Evolutionary conservation across 2,797 vertebrate genomes (phyloP).

Genomic region (Alosa sapidissima): DNA sequence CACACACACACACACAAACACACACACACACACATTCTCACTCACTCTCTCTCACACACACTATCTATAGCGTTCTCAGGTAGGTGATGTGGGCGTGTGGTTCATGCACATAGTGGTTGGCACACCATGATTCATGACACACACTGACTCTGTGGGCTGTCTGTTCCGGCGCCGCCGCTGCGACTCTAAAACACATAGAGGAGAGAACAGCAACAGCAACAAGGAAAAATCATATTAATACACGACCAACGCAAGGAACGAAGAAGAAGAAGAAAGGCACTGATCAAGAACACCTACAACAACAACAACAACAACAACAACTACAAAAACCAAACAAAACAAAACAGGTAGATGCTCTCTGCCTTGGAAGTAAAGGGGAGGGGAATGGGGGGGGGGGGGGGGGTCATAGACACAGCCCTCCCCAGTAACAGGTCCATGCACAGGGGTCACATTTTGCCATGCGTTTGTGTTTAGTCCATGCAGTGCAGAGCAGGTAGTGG

Average conservation of each 20-base stretch:
- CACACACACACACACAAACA: constrained; percentile 67
- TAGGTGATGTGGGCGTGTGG: constrained; percentile 80
- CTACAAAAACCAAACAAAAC: constrained; percentile 62
- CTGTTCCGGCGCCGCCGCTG: constrained; percentile 80
- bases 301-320: neutral
- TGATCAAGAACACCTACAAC: neutral
- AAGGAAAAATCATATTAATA: constrained; percentile 87
- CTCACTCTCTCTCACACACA: neutral
- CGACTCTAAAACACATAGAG: constrained; percentile 84
- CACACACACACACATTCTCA: constrained; percentile 53
- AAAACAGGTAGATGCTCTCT: neutral
- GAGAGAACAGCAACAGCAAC: constrained; percentile 75
- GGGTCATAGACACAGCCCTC: constrained; percentile 24
- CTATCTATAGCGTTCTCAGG: constrained; percentile 75
- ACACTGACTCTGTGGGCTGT: constrained; percentile 83
- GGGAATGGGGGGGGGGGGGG: constrained; percentile 47
- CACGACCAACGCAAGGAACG: constrained; percentile 73
- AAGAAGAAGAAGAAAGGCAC: constrained; percentile 26
- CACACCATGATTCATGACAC: constrained; percentile 86
- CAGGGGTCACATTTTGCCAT: neutral
- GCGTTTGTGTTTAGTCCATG: neutral
- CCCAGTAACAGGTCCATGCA: neutral
- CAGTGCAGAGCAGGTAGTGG: neutral
- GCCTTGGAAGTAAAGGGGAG: constrained; percentile 36
- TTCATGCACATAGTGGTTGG: constrained; percentile 86